Evolutionary conservation across 2,888 invertebrate species (phyloP), one percentile per base, ranked within the genome.

Genomic region (Acleris emargana): DNA sequence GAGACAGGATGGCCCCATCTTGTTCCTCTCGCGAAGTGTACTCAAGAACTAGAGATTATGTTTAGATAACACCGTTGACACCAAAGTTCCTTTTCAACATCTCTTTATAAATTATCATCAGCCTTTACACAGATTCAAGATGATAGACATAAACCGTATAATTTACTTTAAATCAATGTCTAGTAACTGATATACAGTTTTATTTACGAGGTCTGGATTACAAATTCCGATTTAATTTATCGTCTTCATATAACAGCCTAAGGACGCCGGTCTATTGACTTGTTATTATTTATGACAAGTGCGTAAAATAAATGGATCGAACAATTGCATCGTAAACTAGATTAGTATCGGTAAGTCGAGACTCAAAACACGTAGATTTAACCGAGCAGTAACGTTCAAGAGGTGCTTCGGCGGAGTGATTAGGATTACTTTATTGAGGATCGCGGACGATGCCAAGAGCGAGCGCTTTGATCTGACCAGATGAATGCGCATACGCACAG

Each of bases 401-500:
- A 51, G 55, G 64, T 55, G 43, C 25, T 57, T 66, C 38, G 20
- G 58, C 53, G 47, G 52, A 59, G 59, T 59, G 43, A 66, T 66
- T 61, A 61, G 59, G 61, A 62, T 76, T 66, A 79, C 76, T 82
- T 83, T 86, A 86, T 80, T 81, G 80, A 81, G 71, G 75, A 75
- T 79, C 74, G 76, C 75, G 74, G 74, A 71, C 71, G 75, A 72
- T 81, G 80, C 82, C 82, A 83, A 82, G 80, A 80, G 73, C 45
- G 76, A 74, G 72, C 73, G 74, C 90, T 91, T 89, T 89, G 88
- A 89, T 89, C 86, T 88, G 72, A 52, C 67, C 76, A 73, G 78
- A 76, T 79, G 80, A 82, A 81, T 76, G 77, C 78, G 16, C 79
- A 78, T 78, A 75, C 80, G 76, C 79, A 76, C 74, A 72, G 76